A percentile compares a stretch with the other conserved stretches of the same genome.
Evolutionary conservation across 2,888 invertebrate species (phyloP).

Genomic region (Drosophila fungiperda): DNA sequence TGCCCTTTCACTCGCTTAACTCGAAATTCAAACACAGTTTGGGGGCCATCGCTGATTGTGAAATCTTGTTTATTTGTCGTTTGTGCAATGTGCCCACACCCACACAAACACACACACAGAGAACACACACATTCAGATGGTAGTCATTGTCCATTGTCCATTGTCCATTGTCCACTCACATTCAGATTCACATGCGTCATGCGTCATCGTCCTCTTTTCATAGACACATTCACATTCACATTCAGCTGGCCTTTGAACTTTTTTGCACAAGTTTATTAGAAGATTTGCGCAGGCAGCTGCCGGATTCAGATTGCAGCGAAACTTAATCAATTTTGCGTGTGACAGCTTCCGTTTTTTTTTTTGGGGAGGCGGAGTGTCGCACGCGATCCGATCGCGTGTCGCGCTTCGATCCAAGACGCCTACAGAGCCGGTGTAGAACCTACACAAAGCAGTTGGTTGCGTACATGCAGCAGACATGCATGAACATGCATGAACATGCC

Average conservation of each 20-base stretch:
- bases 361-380: slow-evolving; percentile 22
- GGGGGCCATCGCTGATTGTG: slow-evolving; percentile 68
- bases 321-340: slow-evolving; percentile 46
- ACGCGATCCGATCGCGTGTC: slow-evolving; percentile 53
- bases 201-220: background rate
- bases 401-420: slow-evolving; percentile 21
- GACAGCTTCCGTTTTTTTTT: slow-evolving; percentile 45
- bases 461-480: slow-evolving; percentile 16
- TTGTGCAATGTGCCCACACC: slow-evolving; percentile 22
- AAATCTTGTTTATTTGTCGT: slow-evolving; percentile 73
- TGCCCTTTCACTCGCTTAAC: slow-evolving; percentile 54
- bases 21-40: slow-evolving; percentile 71
- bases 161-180: slow-evolving; percentile 54
- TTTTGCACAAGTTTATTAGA: slow-evolving; percentile 36
- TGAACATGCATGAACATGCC: slow-evolving; percentile 12
- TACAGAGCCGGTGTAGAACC: slow-evolving; percentile 4
- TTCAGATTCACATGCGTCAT: background rate
- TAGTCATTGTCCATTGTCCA: slow-evolving; percentile 56
- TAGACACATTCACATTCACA: slow-evolving; percentile 9
- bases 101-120: slow-evolving; percentile 33
- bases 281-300: slow-evolving; percentile 14
- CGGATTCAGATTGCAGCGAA: slow-evolving; percentile 49
- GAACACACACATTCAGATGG: slow-evolving; percentile 17
- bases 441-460: slow-evolving; percentile 3
- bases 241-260: slow-evolving; percentile 27